A percentile compares a stretch with the other conserved stretches of the same genome.
Evolutionary conservation across 2,113 vertebrate species (phyloP).

Genomic region (Xenotilapia caudafasciata): DNA sequence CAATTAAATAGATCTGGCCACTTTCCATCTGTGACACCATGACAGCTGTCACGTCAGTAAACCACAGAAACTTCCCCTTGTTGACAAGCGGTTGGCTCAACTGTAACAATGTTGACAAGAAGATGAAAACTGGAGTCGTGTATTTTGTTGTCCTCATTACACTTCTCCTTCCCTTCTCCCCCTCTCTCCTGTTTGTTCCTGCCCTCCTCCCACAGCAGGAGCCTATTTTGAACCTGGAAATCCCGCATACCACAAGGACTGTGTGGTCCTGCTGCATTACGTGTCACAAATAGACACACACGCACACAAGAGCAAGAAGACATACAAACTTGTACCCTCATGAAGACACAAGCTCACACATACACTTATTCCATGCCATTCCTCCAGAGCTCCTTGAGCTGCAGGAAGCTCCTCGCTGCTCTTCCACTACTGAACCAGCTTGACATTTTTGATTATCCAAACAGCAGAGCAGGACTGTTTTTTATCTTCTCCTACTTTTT

Average conservation of each 20-base stretch:
- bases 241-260: slow-evolving; percentile 54
- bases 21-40: background rate
- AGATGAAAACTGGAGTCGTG: background rate
- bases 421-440: background rate
- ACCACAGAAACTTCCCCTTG: background rate
- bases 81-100: background rate
- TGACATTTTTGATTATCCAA: slow-evolving; percentile 11
- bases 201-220: slow-evolving; percentile 6
- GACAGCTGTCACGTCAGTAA: background rate
- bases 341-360: background rate
- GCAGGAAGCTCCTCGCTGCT: background rate
- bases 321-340: background rate
- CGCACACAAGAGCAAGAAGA: background rate
- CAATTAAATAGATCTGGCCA: background rate
- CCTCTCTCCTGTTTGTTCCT: slow-evolving; percentile 14
- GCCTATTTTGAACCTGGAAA: slow-evolving; percentile 64
- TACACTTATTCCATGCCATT: background rate
- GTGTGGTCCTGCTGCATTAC: slow-evolving; percentile 40
- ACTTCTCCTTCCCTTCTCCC: background rate
- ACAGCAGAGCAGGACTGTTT: background rate
- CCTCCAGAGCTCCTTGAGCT: background rate
- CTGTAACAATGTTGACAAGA: background rate
- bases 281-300: slow-evolving; percentile 42
- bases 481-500: slow-evolving; percentile 7
- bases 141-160: background rate